These are phyloP conservation scores for Cyphomyrmex costatus DNA, from an alignment of 1,140 invertebrate species.

Conservation along the genomic window DNA sequence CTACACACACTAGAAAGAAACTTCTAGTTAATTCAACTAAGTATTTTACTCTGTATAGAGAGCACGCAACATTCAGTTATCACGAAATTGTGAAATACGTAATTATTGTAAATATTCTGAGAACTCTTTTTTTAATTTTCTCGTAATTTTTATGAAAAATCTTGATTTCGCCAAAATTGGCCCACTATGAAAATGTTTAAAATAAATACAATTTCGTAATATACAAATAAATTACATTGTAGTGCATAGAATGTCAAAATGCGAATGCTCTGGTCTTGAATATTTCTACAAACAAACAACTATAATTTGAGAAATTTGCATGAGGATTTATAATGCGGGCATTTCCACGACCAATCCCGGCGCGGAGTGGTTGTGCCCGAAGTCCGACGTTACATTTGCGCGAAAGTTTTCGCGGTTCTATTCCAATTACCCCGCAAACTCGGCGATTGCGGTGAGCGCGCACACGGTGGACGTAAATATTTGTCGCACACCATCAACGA, in stretches of 20 bases:
- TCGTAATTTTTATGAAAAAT: not conserved
- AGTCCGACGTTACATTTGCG: slow-evolving; percentile 54
- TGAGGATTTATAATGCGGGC: slow-evolving; percentile 44
- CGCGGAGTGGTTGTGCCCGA: slow-evolving; percentile 30
- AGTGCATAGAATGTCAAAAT: not conserved
- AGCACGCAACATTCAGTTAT: not conserved
- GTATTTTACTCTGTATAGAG: too few species aligned
- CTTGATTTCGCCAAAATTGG: not conserved
- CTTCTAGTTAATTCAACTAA: too few species aligned
- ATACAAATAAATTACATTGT: not conserved
- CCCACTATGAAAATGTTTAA: not conserved
- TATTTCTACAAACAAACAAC: slow-evolving; percentile 44
- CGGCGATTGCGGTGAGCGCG: slow-evolving; percentile 48
- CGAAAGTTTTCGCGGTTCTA: slow-evolving; percentile 60
- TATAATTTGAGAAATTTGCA: slow-evolving; percentile 59
- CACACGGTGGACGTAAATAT: slow-evolving; percentile 54
- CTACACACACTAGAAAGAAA: too few species aligned
- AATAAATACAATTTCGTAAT: not conserved
- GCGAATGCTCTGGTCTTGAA: not conserved
- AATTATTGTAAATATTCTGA: not conserved
- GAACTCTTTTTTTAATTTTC: not conserved
- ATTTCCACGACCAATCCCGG: slow-evolving; percentile 35
- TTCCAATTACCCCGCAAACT: slow-evolving; percentile 62
- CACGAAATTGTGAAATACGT: not conserved
- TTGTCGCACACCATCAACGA: slow-evolving; percentile 36